phyloP scores from a whole-genome alignment of 2,797 vertebrate genomes.

The Phylloscopus collybita region DNA sequence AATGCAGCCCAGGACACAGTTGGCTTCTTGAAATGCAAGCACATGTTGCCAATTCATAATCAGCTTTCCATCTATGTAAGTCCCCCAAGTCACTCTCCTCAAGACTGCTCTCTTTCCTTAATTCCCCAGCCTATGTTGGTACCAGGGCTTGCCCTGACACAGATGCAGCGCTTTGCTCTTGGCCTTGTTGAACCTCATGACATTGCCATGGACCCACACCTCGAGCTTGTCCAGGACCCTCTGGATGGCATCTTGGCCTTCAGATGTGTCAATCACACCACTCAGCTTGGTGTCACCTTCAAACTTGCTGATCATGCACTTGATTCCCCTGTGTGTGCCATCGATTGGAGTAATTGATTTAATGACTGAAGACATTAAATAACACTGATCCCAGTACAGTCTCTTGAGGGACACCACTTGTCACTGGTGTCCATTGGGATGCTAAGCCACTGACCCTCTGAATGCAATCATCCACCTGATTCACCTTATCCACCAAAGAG shows the following conservation, averaged over 20 bases:
- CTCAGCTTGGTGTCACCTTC: neutral
- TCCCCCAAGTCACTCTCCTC: neutral
- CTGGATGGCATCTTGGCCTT: neutral
- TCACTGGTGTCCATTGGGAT: neutral
- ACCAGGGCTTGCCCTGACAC: neutral
- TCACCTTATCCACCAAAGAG: neutral
- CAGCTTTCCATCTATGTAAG: neutral
- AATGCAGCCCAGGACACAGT: neutral
- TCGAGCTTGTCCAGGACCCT: neutral
- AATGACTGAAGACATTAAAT: neutral
- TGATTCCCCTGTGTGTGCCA: rapidly evolving
- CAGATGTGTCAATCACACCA: neutral
- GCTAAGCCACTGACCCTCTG: neutral
- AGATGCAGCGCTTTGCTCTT: neutral
- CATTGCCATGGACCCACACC: neutral
- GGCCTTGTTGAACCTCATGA: neutral
- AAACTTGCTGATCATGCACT: neutral
- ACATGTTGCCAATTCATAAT: neutral
- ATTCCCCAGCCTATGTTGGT: neutral
- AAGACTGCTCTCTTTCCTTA: neutral
- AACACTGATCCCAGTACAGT: neutral
- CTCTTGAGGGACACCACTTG: neutral
- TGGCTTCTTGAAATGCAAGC: neutral
- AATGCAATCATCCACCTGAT: neutral
- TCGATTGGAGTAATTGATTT: neutral